A percentile compares a stretch with the other conserved stretches of the same genome.
These are phyloP conservation scores for Cephonodes hylas DNA, from an alignment of 2,888 invertebrate genomes.

Conservation along the genomic window DNA sequence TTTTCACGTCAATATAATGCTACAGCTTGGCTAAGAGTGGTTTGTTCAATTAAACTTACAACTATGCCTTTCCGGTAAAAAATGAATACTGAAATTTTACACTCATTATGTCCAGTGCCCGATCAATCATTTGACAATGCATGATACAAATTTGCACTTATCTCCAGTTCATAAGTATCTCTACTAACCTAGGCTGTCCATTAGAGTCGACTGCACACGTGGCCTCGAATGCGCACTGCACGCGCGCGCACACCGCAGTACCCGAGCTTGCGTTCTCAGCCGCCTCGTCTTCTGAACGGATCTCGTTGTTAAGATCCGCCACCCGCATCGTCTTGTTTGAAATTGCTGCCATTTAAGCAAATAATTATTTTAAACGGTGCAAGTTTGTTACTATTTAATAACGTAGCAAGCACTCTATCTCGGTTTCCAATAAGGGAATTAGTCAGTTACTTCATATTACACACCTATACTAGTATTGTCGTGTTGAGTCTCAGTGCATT, in stretches of 20 bases:
- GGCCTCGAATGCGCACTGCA: slow-evolving; percentile 92
- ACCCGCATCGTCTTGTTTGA: slow-evolving; percentile 53
- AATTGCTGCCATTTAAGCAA: slow-evolving; percentile 33
- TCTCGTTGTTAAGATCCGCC: slow-evolving; percentile 61
- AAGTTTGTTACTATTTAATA: no score
- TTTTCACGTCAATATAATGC: no score
- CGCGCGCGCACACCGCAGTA: slow-evolving; percentile 87
- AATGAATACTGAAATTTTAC: no score
- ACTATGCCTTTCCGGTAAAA: no score
- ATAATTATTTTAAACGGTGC: no score
- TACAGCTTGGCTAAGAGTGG: no score
- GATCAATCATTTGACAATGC: no score
- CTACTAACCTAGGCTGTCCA: slow-evolving; percentile 64
- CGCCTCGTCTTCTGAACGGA: slow-evolving; percentile 52
- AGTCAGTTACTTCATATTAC: not conserved
- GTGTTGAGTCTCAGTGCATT: slow-evolving; percentile 86
- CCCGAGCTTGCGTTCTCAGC: slow-evolving; percentile 66
- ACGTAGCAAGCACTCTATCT: no score
- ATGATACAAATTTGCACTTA: no score
- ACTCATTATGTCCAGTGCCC: no score
- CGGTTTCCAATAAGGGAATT: not conserved
- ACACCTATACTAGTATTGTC: slow-evolving; percentile 71
- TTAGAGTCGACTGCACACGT: slow-evolving; percentile 90
- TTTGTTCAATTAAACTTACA: no score
- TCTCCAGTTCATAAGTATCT: no score